These are phyloP conservation scores for Meiosimyza platycephala DNA, from an alignment of 2,888 invertebrate species.

Conservation along the genomic window DNA sequence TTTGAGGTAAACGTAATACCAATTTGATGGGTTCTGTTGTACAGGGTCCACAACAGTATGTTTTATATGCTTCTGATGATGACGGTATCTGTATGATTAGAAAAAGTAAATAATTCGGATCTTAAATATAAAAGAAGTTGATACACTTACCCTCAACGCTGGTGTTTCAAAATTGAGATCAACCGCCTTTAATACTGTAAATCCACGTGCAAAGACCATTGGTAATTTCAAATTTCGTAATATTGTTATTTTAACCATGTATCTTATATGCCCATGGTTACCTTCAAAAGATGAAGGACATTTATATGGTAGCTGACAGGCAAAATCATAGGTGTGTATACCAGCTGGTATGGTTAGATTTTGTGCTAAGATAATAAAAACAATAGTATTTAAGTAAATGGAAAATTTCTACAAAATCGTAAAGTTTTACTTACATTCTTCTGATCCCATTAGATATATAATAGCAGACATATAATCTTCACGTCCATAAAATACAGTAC, in stretches of 20 bases:
- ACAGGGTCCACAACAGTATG: slow-evolving; percentile 61
- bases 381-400: no score
- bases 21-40: slow-evolving; percentile 59
- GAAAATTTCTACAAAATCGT: no score
- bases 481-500: slow-evolving; percentile 49
- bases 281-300: slow-evolving; percentile 85
- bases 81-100: slow-evolving; percentile 52
- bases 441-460: slow-evolving; percentile 68
- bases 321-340: slow-evolving; percentile 68
- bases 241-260: slow-evolving; percentile 79
- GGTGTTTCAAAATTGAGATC: slow-evolving; percentile 78
- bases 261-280: slow-evolving; percentile 78
- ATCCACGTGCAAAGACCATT: slow-evolving; percentile 79
- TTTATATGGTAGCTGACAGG: slow-evolving; percentile 68
- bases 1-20: slow-evolving; percentile 58
- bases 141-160: slow-evolving; percentile 47
- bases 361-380: slow-evolving; percentile 38
- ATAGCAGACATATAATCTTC: slow-evolving; percentile 68
- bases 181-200: slow-evolving; percentile 81
- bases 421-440: slow-evolving; percentile 62
- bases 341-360: slow-evolving; percentile 61
- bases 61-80: slow-evolving; percentile 56
- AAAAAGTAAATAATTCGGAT: no score
- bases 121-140: not conserved
- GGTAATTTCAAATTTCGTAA: slow-evolving; percentile 89